Conservation (phyloP, 2,888 invertebrate genomes). For the Cacoxenus indagator region DNA sequence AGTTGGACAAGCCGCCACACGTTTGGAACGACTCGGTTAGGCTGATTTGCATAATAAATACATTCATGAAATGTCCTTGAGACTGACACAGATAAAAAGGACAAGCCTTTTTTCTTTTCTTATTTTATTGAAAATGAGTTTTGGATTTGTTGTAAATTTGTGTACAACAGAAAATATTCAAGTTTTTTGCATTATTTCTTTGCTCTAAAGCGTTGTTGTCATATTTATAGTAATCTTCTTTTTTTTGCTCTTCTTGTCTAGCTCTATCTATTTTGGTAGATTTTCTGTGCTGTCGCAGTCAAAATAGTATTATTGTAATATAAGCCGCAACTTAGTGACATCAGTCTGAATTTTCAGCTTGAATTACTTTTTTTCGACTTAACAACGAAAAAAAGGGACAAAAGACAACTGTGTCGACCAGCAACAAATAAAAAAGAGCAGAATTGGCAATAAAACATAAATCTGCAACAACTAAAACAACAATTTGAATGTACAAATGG, state of each 20-base stretch:
- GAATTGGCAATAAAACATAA: constrained; percentile 48
- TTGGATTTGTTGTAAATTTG: background rate
- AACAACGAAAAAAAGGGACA: background rate
- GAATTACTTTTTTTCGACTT: constrained; percentile 17
- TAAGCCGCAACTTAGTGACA: constrained; percentile 12
- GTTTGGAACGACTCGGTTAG: background rate
- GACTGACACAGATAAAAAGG: background rate
- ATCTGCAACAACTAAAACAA: constrained; percentile 42
- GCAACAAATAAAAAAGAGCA: constrained; percentile 12
- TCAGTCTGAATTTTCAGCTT: constrained; percentile 15
- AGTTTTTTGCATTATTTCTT: background rate
- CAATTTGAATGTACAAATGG: constrained; percentile 18
- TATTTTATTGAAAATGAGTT: background rate
- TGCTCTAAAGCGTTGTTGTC: background rate
- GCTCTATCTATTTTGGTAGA: background rate
- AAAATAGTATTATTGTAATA: constrained; percentile 5
- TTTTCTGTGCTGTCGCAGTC: background rate
- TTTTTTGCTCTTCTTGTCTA: background rate
- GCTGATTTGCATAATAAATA: background rate
- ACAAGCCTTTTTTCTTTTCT: background rate
- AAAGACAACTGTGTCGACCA: constrained; percentile 18
- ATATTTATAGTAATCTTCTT: too few relatives aligned
- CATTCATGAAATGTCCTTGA: background rate
- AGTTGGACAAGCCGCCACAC: background rate
- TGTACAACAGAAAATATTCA: too few relatives aligned